Percentiles rank a stretch among this genome's conserved stretches.
These are phyloP conservation scores for Tuberolachnus salignus DNA, from an alignment of 2,888 invertebrate species.

Conservation along the genomic window DNA sequence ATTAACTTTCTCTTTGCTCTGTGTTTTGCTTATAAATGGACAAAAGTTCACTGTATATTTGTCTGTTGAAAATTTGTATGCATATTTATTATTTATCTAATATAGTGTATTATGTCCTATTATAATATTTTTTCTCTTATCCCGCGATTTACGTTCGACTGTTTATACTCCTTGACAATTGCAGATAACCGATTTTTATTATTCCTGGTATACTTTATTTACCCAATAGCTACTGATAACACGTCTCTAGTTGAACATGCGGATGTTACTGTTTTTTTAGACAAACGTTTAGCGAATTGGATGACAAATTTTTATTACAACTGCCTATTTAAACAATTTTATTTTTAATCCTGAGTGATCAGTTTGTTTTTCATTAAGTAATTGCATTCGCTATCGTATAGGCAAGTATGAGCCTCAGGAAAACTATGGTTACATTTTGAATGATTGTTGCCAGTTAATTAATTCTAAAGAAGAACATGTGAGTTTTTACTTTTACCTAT, in stretches of 20 bases:
- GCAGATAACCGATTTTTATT: not conserved
- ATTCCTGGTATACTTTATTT: not conserved
- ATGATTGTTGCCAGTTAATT: not conserved
- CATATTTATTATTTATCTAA: no score
- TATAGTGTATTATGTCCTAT: no score
- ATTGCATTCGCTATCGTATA: not conserved
- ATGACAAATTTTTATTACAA: not conserved
- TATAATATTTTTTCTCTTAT: no score
- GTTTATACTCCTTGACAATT: constrained; percentile 29
- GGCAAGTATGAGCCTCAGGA: constrained; percentile 19
- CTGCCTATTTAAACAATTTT: not conserved
- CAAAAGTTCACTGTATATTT: no score
- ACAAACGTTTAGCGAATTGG: not conserved
- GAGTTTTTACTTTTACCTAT: not conserved
- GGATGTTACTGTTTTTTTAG: not conserved
- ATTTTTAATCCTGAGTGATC: not conserved
- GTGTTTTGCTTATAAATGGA: no score
- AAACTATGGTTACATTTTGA: constrained; percentile 29
- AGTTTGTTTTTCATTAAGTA: not conserved
- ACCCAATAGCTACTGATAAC: constrained; percentile 14
- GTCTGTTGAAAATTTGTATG: no score
- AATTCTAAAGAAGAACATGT: constrained; percentile 17
- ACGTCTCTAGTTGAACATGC: constrained; percentile 39
- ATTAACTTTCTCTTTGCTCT: no score
- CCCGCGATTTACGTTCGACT: not conserved